Percentiles rank a stretch among this genome's conserved stretches.
phyloP scores from a whole-genome alignment of 2,113 vertebrate species.

The Campylorhamphus procurvoides region DNA sequence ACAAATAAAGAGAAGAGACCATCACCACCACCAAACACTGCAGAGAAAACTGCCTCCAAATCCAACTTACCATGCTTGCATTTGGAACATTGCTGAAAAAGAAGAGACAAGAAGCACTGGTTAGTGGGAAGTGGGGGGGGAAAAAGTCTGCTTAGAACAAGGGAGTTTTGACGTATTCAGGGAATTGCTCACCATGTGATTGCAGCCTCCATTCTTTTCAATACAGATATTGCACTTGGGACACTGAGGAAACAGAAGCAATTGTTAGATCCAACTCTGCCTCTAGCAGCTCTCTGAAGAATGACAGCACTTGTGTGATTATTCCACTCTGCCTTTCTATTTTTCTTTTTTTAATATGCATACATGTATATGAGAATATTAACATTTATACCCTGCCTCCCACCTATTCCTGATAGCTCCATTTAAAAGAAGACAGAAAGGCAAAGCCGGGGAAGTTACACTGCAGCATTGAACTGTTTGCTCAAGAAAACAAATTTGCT shows the following conservation, averaged over 20 bases:
- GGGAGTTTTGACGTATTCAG: neutral
- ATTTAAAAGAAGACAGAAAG: slow-evolving; percentile 12
- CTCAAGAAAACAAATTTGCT: neutral
- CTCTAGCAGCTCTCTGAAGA: neutral
- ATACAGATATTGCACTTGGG: slow-evolving; percentile 99
- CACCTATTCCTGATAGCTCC: neutral
- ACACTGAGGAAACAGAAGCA: slow-evolving; percentile 83
- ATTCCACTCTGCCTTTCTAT: neutral
- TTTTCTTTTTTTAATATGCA: neutral
- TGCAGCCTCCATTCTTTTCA: slow-evolving; percentile 99
- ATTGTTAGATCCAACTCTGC: slow-evolving; percentile 20
- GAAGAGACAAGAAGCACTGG: slow-evolving; percentile 59
- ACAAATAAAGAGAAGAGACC: neutral
- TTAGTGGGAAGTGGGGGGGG: neutral
- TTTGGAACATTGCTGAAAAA: slow-evolving; percentile 98
- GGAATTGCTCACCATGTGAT: slow-evolving; percentile 94
- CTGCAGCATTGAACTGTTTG: neutral
- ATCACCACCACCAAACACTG: neutral
- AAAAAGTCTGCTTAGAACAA: neutral
- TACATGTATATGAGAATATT: rapidly evolving
- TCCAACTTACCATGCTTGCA: slow-evolving; percentile 94
- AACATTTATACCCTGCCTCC: neutral
- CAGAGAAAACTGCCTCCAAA: neutral
- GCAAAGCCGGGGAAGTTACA: neutral
- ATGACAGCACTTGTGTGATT: neutral